Evolutionary conservation across 2,797 vertebrate genomes (phyloP), one percentile per base, ranked within the genome.

Genomic region (Molossus molossus): DNA sequence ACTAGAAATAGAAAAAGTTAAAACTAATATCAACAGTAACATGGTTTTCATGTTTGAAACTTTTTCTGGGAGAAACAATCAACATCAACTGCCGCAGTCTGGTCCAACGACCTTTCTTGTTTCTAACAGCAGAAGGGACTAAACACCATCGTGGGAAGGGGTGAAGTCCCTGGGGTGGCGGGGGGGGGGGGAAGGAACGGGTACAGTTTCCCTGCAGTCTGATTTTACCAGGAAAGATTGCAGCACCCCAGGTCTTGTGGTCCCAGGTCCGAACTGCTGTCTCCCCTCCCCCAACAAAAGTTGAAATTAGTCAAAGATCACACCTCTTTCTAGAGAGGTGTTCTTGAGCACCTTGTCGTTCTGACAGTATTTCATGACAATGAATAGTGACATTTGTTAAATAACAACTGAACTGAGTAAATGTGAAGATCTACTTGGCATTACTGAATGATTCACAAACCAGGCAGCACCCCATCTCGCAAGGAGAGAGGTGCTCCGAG

Each of bases 331-430:
- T 6, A 29, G 29, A 67, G 83, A 23, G 60, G 5, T 69, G 29
- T 53, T 64, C 65, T 57, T 55, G 29, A 70, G 27, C n/a, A 70
- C 60, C 15, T 14, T 1, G 0, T 2, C 1, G 64, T 13, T 70
- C 69, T 58, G 80, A 76, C 11, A 33, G 25, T 50, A 45, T 1
- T 58, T 62, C 55, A 29, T 65, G 64, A 40, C 18, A 33, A 99
- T 99, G 99, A 99, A 99, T 93, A 99, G 99, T 96, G 99, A 99
- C 98, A 98, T 45, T 17, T 9, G 72, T 27, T 15, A 50, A 29
- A 15, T 15, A 48, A 17, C 45, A 17, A 17, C 13, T 27, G 25
- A 17, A 7, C 1, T 29, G 98, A 17, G 50, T 27, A 4, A 18
- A 20, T 4, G 40, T 6, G 65, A 37, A 40, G 82, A 40, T 37